Percentiles rank a stretch among this genome's conserved stretches.
These are phyloP conservation scores for Garrulus glandarius DNA, from an alignment of 2,797 vertebrate species.

Conservation along the genomic window DNA sequence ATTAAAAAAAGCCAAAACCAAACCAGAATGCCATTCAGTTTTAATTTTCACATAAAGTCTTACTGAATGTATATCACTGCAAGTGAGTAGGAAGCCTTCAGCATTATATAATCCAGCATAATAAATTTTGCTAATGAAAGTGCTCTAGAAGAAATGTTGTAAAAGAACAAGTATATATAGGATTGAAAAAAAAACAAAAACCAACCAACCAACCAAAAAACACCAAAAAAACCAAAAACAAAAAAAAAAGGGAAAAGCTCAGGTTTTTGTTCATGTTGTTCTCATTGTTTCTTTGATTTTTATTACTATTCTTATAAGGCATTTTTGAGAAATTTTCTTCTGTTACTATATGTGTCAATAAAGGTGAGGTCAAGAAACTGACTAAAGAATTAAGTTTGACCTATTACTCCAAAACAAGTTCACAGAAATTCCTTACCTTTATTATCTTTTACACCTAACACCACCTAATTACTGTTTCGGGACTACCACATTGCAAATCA, in stretches of 20 bases:
- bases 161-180: neutral
- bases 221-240: no score
- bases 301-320: neutral
- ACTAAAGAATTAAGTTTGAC: neutral
- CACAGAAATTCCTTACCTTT: neutral
- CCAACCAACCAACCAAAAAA: neutral
- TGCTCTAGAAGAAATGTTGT: neutral
- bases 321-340: neutral
- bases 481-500: neutral
- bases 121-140: neutral
- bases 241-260: neutral
- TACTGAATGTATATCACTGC: neutral
- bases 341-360: neutral
- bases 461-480: fast-evolving
- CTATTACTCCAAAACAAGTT: neutral
- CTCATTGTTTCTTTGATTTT: neutral
- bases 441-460: neutral
- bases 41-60: neutral
- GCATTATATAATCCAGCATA: neutral
- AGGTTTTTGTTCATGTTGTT: neutral
- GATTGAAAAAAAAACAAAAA: neutral
- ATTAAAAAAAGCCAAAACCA: neutral
- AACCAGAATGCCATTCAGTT: neutral
- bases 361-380: neutral
- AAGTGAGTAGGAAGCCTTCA: neutral